Base-by-base conservation (phyloP, 2,888 invertebrate species). In the Pocota personata region DNA sequence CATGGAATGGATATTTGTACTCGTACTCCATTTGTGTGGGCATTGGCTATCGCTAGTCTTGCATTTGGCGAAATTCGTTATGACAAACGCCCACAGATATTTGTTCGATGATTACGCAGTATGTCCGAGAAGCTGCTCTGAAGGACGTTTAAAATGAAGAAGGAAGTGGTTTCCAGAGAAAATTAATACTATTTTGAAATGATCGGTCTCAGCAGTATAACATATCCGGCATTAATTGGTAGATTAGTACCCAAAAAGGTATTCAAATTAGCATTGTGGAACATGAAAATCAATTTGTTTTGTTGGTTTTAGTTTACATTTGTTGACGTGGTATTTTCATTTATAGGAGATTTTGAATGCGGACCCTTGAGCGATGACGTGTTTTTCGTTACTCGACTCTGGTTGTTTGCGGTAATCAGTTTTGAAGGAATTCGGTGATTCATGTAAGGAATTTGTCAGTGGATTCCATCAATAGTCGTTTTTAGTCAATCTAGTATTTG, bases 181-280 rank as follows among this genome's bases (percentile, higher is more conserved):
- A 52, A 46, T 64, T 43, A 32, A 52, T 55, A 57, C 16, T 57
- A n/a, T 52, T 77, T 52, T 1, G 69, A 52, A 77, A 77, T 19
- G 69, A 27, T 46, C 46, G 43, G 58, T 50, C 24, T 73, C n/a
- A 19, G 7, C 19, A 19, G 7, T 19, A 46, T 8, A 55, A 52
- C 67, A 73, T 60, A 37, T 69, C 67, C 67, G 52, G 14, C 35
- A 21, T 40, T 62, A 75, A 75, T 75, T 69, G 69, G 30, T 48
- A 35, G 55, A 62, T 75, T 62, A 62, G 14, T 24, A 48, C 19
- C 48, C 8, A 30, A n/a, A 71, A 52, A n/a, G 19, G 14, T 35
- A 46, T 3, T 30, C 12, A n/a, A 19, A 32, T 35, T 35, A 14
- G 35, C 14, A 46, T 21, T 32, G 32, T 35, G 14, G 3, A 19